Conservation (phyloP, 2,797 vertebrate genomes). For the Cossypha niveicapilla region DNA sequence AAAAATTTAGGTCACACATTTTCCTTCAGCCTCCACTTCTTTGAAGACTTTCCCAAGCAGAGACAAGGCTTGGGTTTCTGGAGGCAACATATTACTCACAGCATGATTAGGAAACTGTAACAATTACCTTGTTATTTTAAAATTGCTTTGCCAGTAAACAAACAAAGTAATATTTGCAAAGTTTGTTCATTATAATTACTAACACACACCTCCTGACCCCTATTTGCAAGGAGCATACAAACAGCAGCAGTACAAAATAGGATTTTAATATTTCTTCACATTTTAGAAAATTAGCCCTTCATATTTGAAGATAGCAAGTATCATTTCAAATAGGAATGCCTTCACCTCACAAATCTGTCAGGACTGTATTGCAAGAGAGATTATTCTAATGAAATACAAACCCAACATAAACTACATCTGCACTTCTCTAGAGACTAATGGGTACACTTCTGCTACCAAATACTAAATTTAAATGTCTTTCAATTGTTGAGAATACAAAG, state of each 20-base stretch:
- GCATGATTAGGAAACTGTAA: background rate
- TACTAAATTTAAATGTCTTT: background rate
- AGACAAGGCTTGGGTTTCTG: background rate
- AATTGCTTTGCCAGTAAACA: background rate
- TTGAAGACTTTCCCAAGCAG: background rate
- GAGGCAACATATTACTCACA: background rate
- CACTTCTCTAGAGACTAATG: background rate
- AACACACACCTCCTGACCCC: background rate
- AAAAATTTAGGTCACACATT: background rate
- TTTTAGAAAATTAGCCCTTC: background rate
- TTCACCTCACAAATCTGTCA: background rate
- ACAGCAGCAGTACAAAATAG: background rate
- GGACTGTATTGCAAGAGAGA: background rate
- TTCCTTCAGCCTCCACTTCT: background rate
- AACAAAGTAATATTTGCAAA: background rate
- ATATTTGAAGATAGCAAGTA: background rate
- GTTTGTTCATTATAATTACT: background rate
- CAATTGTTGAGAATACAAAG: background rate
- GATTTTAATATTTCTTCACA: background rate
- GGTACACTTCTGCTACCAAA: background rate
- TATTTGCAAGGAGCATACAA: background rate
- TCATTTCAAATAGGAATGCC: background rate
- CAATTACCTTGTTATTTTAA: background rate
- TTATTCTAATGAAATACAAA: slow-evolving; percentile 8
- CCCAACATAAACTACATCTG: background rate